Conservation (phyloP, 2,113 vertebrate genomes). For the Gracilinanus agilis region DNA sequence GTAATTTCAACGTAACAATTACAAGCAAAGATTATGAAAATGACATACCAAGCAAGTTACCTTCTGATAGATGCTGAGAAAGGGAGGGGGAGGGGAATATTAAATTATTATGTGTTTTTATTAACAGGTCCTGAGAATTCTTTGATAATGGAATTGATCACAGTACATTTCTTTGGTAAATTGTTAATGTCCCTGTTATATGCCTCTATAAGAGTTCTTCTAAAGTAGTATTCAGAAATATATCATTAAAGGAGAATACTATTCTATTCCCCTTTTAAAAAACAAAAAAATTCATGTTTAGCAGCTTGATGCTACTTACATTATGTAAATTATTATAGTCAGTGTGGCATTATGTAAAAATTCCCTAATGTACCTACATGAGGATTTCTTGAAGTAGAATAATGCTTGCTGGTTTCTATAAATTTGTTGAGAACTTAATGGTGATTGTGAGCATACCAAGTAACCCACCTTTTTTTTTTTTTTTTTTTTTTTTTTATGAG, state of each 20-base stretch:
- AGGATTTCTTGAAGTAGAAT: constrained; percentile 60
- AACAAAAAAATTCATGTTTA: constrained; percentile 76
- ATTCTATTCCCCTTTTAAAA: constrained; percentile 75
- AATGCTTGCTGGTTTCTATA: constrained; percentile 65
- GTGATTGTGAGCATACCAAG: constrained; percentile 44
- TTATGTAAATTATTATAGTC: constrained; percentile 76
- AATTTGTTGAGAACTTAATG: constrained; percentile 50
- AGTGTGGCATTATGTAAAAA: constrained; percentile 59
- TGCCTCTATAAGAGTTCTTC: constrained; percentile 67
- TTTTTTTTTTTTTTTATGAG: constrained; percentile 68
- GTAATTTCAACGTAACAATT: constrained; percentile 65
- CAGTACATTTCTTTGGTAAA: constrained; percentile 78
- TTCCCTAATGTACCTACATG: constrained; percentile 46
- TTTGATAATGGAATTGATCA: constrained; percentile 76
- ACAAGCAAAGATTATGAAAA: constrained; percentile 73
- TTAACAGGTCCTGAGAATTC: constrained; percentile 79
- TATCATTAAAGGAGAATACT: constrained; percentile 71
- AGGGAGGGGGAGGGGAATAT: constrained; percentile 59
- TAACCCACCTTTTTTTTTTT: constrained; percentile 42
- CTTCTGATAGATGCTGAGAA: constrained; percentile 64
- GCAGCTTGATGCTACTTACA: constrained; percentile 69
- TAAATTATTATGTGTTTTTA: constrained; percentile 79
- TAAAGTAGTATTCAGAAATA: constrained; percentile 67
- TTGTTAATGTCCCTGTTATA: constrained; percentile 57
- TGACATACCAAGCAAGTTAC: constrained; percentile 63